phyloP scores from a whole-genome alignment of 2,888 invertebrate species.

The Blastobasis lacticolella region DNA sequence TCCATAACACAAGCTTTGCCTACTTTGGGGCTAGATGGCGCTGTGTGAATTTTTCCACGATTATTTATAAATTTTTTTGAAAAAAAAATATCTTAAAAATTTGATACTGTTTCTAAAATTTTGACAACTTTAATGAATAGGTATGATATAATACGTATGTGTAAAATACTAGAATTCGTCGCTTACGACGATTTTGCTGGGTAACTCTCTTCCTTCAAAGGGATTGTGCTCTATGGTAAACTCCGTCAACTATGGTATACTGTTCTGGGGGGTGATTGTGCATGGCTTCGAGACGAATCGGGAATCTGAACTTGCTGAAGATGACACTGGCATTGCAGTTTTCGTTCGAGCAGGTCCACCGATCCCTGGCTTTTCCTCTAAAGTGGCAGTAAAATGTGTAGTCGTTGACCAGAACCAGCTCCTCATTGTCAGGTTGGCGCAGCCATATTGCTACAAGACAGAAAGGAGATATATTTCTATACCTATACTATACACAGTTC shows the following conservation, averaged over 20 bases:
- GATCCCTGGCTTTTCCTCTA: neutral
- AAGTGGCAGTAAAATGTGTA: slow-evolving; percentile 23
- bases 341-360: slow-evolving; percentile 2
- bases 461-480: neutral
- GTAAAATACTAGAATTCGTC: no score
- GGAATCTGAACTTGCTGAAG: neutral
- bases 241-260: slow-evolving; percentile 15
- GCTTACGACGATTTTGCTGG: no score
- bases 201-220: no score
- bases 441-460: slow-evolving; percentile 19
- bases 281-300: slow-evolving; percentile 1
- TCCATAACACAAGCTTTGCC: no score
- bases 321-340: slow-evolving; percentile 1
- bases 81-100: no score
- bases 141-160: no score
- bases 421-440: slow-evolving; percentile 20
- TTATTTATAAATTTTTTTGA: no score
- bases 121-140: no score
- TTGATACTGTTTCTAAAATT: no score
- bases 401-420: slow-evolving; percentile 21
- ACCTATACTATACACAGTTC: no score
- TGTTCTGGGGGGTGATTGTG: slow-evolving; percentile 18
- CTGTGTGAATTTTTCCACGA: no score
- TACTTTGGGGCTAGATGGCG: no score
- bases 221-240: neutral